Evolutionary conservation across 2,113 vertebrate genomes (phyloP).

Genomic region (Naja naja): DNA sequence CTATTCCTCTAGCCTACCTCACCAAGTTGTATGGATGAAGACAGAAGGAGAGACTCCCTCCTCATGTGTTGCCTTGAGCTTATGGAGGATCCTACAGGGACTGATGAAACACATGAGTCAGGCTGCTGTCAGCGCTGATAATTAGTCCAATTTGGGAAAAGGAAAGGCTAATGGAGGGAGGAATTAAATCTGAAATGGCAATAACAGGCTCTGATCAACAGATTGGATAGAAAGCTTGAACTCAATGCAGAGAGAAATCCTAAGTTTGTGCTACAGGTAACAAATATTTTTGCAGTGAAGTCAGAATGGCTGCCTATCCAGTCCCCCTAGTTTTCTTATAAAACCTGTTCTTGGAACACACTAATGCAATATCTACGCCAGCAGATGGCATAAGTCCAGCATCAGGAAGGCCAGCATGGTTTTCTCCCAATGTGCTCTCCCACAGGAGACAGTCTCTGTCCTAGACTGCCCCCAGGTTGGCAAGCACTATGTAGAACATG

Average conservation of each 20-base stretch:
- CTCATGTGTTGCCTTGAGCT: background rate
- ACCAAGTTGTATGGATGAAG: background rate
- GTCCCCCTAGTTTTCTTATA: background rate
- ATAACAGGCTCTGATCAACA: background rate
- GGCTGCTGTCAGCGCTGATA: background rate
- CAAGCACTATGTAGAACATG: background rate
- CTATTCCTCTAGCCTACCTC: background rate
- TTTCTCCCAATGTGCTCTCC: background rate
- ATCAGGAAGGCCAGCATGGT: background rate
- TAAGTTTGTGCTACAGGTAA: background rate
- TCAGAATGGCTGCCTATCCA: background rate
- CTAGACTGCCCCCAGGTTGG: background rate
- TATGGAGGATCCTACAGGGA: background rate
- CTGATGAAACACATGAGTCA: background rate
- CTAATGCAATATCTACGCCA: background rate
- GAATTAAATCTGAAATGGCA: background rate
- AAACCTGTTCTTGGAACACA: background rate
- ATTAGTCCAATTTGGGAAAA: background rate
- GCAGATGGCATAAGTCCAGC: constrained; percentile 6
- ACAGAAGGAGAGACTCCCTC: background rate
- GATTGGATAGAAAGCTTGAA: background rate
- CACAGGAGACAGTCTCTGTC: background rate
- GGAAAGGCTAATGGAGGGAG: background rate
- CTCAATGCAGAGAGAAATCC: background rate
- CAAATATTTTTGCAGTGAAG: background rate